phyloP scores from a whole-genome alignment of 2,113 vertebrate species.

The Ramphastos sulfuratus region DNA sequence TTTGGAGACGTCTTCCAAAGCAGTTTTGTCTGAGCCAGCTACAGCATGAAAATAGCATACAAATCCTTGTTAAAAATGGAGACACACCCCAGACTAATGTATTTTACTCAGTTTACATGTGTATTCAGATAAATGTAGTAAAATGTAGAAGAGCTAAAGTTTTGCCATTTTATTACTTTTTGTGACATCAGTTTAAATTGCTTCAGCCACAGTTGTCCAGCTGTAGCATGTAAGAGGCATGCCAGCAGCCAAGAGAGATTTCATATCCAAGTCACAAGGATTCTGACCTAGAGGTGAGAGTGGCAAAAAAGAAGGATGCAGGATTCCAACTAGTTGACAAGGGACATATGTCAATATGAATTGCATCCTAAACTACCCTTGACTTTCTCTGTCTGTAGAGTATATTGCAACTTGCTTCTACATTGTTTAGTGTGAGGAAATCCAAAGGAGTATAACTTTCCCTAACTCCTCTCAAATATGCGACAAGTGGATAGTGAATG shows the following conservation, averaged over 20 bases:
- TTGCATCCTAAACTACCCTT: neutral
- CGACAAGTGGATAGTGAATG: neutral
- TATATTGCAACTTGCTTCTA: neutral
- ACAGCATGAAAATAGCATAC: neutral
- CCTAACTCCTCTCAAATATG: neutral
- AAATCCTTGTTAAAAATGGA: neutral
- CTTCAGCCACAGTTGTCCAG: neutral
- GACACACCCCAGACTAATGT: neutral
- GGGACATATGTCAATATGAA: neutral
- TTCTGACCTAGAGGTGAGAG: neutral
- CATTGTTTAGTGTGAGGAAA: neutral
- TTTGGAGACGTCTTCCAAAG: neutral
- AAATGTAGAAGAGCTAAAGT: neutral
- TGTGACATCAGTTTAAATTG: neutral
- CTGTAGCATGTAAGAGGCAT: neutral
- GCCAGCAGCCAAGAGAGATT: neutral
- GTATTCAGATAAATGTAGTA: neutral
- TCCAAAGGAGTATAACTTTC: neutral
- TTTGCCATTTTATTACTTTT: neutral
- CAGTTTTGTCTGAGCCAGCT: neutral
- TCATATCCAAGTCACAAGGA: neutral
- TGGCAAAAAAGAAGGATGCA: neutral
- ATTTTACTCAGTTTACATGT: neutral
- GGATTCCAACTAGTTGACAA: neutral
- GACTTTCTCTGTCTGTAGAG: neutral